Conservation (phyloP, 2,888 invertebrate genomes). For the Parnassius orleans region DNA sequence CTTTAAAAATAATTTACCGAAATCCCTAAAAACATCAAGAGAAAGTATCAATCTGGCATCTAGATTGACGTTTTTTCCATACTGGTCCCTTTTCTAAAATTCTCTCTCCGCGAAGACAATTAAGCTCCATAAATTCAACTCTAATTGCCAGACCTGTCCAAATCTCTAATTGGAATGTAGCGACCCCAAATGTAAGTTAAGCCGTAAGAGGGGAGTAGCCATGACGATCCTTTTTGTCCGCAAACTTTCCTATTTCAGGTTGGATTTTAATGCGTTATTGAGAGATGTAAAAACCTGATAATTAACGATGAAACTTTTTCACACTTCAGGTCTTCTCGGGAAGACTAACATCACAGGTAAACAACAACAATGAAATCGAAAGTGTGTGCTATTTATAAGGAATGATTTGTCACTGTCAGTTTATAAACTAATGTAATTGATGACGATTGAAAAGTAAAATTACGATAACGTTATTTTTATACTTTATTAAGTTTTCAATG, state of each 20-base stretch:
- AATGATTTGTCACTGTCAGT: conserved; percentile 55
- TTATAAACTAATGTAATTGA: conserved; percentile 47
- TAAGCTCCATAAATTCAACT: conserved; percentile 53
- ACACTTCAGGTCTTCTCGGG: conserved; percentile 82
- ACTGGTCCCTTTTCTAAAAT: conserved; percentile 42
- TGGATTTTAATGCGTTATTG: conserved; percentile 64
- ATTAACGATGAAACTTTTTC: conserved; percentile 80
- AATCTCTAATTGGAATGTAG: conserved; percentile 59
- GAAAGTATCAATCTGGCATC: conserved; percentile 38
- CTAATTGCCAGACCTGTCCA: conserved; percentile 58
- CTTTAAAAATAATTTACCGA: conserved; percentile 1
- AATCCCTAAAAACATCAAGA: conserved; percentile 21
- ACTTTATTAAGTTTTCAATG: too few relatives aligned
- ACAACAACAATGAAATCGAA: conserved; percentile 48
- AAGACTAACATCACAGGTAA: conserved; percentile 82
- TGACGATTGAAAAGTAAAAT: conserved; percentile 33
- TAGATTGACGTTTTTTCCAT: conserved; percentile 52
- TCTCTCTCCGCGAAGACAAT: conserved; percentile 48
- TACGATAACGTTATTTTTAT: too few relatives aligned
- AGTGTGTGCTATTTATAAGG: conserved; percentile 60
- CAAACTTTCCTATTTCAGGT: conserved; percentile 79
- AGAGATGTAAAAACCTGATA: conserved; percentile 62
- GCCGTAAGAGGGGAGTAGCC: conserved; percentile 43
- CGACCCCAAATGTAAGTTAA: conserved; percentile 41
- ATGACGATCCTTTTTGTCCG: conserved; percentile 69